Evolutionary conservation across 1,140 invertebrate genomes (phyloP), one percentile per base, ranked within the genome.

Genomic region (Druon quercuslanigerum): DNA sequence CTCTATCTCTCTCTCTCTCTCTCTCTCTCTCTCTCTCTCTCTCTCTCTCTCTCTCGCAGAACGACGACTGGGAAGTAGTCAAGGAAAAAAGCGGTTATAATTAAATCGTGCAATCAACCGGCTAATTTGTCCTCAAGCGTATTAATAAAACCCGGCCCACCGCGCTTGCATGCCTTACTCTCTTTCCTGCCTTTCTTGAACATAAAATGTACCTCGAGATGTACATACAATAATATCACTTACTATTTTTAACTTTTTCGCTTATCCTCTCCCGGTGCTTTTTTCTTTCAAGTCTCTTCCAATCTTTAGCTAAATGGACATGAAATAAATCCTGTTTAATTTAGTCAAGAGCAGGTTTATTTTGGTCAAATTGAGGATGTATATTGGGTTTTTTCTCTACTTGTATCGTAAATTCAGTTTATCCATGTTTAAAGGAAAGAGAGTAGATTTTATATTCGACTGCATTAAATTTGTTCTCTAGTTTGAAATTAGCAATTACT

Each of bases 101-200:
- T 90, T 90, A 90, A 90, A 89, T 90, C 87, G 89, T 87, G 87
- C 88, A 90, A 90, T 90, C 88, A 87, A 87, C 82, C 84, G 85
- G 82, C 87, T 90, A 90, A 90, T 90, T 90, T 90, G 89, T 90
- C 89, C 88, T 88, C 88, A 88, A 90, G 88, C 88, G 87, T 89
- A 90, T 90, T 90, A 90, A 90, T 89, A 89, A 89, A 88, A 85
- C 83, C 79, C 87, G 78, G 84, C 87, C 87, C 85, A 87, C 86
- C 79, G 72, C 79, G 51, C 50, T 52, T 16, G 54, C 73, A 25
- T 16, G 14, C 3, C 13, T 66, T 77, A 60, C 12, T 76, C 51
- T 75, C 52, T 46, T 14, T 17, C 51, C 46, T 57, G 4, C 70
- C 40, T 73, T 40, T 57, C 19, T n/a, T 46, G 2, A 11, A 46